Evolutionary conservation across 2,797 vertebrate species (phyloP).

Genomic region (Gymnothorax javanicus): DNA sequence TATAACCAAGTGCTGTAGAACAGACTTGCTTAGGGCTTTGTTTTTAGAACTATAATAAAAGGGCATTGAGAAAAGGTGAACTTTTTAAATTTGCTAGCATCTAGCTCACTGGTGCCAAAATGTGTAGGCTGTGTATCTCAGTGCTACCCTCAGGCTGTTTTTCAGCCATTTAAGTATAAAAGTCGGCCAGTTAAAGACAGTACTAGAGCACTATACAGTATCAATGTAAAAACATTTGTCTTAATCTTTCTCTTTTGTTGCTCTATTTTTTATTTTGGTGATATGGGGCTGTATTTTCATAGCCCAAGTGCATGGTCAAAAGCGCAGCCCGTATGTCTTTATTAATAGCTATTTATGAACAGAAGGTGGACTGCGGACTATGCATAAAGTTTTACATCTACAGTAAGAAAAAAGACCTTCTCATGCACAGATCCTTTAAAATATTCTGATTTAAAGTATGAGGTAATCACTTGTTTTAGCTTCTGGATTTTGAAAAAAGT

Average conservation of each 20-base stretch:
- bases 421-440: too few species aligned
- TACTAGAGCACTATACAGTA: background rate
- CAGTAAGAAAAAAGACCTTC: too few species aligned
- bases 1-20: slow-evolving; percentile 72
- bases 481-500: too few species aligned
- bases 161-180: slow-evolving; percentile 23
- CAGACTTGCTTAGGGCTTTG: slow-evolving; percentile 71
- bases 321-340: too few species aligned
- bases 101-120: slow-evolving; percentile 73
- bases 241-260: slow-evolving; percentile 3
- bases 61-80: slow-evolving; percentile 72
- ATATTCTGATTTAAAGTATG: too few species aligned
- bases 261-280: slow-evolving; percentile 36
- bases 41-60: slow-evolving; percentile 70
- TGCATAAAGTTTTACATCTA: too few species aligned
- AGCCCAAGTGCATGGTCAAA: too few species aligned
- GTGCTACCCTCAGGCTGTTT: slow-evolving; percentile 63
- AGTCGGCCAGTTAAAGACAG: slow-evolving; percentile 7
- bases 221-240: slow-evolving; percentile 13
- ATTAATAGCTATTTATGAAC: too few species aligned
- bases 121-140: slow-evolving; percentile 69
- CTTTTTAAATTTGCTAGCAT: slow-evolving; percentile 75
- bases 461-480: too few species aligned
- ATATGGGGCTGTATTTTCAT: background rate
- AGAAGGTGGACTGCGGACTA: too few species aligned